phyloP scores from a whole-genome alignment of 2,888 invertebrate genomes.

The Drosophila paranaensis region DNA sequence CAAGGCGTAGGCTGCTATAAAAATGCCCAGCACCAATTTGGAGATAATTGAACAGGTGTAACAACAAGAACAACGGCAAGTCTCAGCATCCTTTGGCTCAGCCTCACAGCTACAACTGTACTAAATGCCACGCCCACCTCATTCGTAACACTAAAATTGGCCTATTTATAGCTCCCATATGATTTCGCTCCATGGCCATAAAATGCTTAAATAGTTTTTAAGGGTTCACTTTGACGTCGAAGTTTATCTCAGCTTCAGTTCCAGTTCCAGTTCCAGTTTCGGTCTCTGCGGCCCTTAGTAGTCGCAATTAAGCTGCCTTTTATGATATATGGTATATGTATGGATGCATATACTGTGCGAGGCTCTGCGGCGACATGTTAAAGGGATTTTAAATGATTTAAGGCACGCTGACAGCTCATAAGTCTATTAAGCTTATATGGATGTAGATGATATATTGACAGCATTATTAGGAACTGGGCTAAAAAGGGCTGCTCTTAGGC shows the following conservation, averaged over 20 bases:
- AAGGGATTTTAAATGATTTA: constrained; percentile 14
- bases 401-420: not conserved
- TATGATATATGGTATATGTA: not conserved
- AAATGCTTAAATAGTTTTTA: constrained; percentile 37
- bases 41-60: constrained; percentile 42
- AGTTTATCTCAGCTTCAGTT: not conserved
- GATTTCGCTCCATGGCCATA: constrained; percentile 24
- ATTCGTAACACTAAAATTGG: constrained; percentile 29
- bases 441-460: not conserved
- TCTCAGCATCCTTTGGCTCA: constrained; percentile 32
- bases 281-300: not conserved
- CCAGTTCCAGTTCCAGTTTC: too few species aligned
- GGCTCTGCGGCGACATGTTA: not conserved
- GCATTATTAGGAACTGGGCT: not conserved
- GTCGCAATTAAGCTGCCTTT: constrained; percentile 1
- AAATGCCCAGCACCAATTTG: constrained; percentile 57
- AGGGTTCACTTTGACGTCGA: not conserved
- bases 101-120: constrained; percentile 13
- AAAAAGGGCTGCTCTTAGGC: not conserved
- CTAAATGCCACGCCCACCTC: constrained; percentile 15
- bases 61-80: constrained; percentile 18
- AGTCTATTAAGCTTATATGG: constrained; percentile 1
- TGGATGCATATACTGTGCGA: not conserved
- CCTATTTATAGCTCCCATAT: constrained; percentile 40
- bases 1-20: constrained; percentile 24